Conservation (phyloP, 2,797 vertebrate genomes). For the Pipistrellus pipistrellus region DNA sequence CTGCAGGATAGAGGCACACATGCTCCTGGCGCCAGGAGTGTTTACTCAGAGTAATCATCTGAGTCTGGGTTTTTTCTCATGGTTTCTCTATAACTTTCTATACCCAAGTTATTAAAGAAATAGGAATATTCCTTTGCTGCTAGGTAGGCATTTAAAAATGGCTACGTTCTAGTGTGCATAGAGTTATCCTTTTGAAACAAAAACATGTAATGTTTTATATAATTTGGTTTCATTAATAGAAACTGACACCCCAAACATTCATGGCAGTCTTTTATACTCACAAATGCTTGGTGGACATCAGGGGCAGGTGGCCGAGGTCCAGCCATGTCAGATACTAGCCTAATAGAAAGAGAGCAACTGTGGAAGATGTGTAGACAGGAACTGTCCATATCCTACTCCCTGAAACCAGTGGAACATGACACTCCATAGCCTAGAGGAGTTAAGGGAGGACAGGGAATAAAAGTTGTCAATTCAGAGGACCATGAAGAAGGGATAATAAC, state of each 20-base stretch:
- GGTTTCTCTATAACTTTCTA: not conserved
- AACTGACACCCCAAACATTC: not conserved
- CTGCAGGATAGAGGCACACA: not conserved
- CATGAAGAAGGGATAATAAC: not conserved
- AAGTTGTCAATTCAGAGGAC: not conserved
- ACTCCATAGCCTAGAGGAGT: not conserved
- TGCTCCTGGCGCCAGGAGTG: not conserved
- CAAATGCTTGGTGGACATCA: not conserved
- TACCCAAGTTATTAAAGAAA: conserved; percentile 1
- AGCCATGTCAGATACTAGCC: not conserved
- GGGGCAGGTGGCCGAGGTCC: not conserved
- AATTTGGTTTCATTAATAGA: not conserved
- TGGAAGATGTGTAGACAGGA: not conserved
- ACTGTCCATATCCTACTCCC: not conserved
- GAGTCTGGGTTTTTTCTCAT: not conserved
- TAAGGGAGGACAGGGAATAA: not conserved
- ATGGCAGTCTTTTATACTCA: not conserved
- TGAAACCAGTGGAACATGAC: not conserved
- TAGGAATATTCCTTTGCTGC: not conserved
- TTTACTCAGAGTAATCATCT: not conserved
- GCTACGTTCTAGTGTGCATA: not conserved
- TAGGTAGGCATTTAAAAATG: not conserved
- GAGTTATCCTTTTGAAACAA: not conserved
- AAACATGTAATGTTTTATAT: not conserved
- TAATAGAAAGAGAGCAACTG: not conserved